Evolutionary conservation across 2,113 vertebrate species (phyloP).

Genomic region (Sturnira hondurensis): DNA sequence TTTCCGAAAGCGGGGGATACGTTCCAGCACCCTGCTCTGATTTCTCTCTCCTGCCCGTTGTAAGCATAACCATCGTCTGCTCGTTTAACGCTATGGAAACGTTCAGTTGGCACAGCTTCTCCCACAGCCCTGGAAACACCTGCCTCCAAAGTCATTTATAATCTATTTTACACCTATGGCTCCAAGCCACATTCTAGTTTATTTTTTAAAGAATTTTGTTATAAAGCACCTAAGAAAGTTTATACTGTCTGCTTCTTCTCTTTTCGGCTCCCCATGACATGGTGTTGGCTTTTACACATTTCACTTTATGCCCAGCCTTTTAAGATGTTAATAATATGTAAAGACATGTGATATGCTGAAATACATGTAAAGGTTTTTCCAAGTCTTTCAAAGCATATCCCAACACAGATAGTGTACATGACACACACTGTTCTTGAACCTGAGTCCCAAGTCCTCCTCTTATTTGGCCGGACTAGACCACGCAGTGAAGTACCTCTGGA

Average conservation of each 20-base stretch:
- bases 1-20: slow-evolving; percentile 67
- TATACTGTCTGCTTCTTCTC: slow-evolving; percentile 72
- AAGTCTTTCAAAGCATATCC: slow-evolving; percentile 52
- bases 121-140: slow-evolving; percentile 76
- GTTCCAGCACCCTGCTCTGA: slow-evolving; percentile 69
- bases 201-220: slow-evolving; percentile 66
- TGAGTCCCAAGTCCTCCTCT: not conserved
- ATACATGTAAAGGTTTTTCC: slow-evolving; percentile 63
- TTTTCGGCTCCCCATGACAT: slow-evolving; percentile 72
- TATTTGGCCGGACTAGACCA: slow-evolving; percentile 62
- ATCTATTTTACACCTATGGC: slow-evolving; percentile 76
- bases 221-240: slow-evolving; percentile 67
- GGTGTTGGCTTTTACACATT: slow-evolving; percentile 77
- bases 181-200: slow-evolving; percentile 63
- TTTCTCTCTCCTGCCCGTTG: slow-evolving; percentile 70
- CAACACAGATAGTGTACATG: slow-evolving; percentile 50
- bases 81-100: slow-evolving; percentile 62
- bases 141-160: slow-evolving; percentile 79
- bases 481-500: slow-evolving; percentile 36
- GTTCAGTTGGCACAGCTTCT: slow-evolving; percentile 61
- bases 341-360: slow-evolving; percentile 76
- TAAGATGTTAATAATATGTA: slow-evolving; percentile 77
- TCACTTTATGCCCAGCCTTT: slow-evolving; percentile 72
- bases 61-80: slow-evolving; percentile 61
- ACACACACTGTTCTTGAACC: slow-evolving; percentile 53